A percentile compares a stretch with the other conserved stretches of the same genome.
phyloP scores from a whole-genome alignment of 2,113 vertebrate genomes.

The Loxodonta africana region DNA sequence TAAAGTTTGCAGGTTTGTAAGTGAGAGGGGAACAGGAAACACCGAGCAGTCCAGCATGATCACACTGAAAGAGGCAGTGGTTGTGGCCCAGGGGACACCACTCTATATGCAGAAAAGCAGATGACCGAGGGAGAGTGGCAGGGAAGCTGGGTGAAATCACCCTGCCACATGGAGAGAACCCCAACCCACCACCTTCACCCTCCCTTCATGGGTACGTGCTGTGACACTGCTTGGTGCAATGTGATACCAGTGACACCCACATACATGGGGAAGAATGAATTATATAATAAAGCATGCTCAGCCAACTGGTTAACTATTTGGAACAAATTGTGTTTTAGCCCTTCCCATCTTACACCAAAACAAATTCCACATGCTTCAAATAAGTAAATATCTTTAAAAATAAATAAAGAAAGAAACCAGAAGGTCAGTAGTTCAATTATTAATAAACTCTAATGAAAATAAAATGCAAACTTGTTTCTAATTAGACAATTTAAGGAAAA shows the following conservation, averaged over 20 bases:
- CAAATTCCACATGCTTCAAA: neutral
- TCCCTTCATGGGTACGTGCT: neutral
- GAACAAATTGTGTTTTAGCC: neutral
- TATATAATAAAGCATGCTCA: neutral
- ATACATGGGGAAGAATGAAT: neutral
- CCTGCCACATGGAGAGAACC: neutral
- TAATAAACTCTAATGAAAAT: conserved; percentile 15
- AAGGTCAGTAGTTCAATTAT: neutral
- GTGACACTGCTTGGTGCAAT: neutral
- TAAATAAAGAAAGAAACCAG: neutral
- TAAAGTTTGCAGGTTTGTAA: neutral
- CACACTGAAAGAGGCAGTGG: neutral
- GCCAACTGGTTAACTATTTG: neutral
- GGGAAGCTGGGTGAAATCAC: neutral
- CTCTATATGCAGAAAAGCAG: neutral
- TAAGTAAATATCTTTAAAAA: conserved; percentile 23
- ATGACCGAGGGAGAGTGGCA: neutral
- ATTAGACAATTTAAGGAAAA: neutral
- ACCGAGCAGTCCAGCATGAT: neutral
- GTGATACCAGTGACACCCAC: neutral
- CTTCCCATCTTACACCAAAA: neutral
- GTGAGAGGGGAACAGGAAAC: conserved; percentile 23
- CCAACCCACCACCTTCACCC: neutral
- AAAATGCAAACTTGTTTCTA: conserved; percentile 24
- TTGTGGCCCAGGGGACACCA: neutral